Conservation (phyloP, 2,113 vertebrate species). For the Stegastes partitus region DNA sequence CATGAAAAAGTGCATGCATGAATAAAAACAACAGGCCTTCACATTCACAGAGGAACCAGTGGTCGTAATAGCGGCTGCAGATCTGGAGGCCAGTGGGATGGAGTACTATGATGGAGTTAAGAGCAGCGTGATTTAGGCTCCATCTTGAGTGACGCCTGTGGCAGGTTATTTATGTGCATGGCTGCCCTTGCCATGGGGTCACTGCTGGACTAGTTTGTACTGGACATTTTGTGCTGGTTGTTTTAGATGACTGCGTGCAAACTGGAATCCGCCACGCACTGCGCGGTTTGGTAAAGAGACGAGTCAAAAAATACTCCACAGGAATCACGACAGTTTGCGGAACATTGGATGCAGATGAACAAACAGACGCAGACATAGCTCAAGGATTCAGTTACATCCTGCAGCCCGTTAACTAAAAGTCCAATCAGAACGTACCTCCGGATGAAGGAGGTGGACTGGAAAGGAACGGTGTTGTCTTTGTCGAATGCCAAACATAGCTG, state of each 20-base stretch:
- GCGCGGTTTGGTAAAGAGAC: conserved; percentile 1
- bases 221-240: conserved; percentile 19
- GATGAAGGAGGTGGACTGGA: not conserved
- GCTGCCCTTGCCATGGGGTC: conserved; percentile 71
- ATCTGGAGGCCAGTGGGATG: conserved; percentile 25
- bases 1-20: not conserved
- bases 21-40: conserved; percentile 25
- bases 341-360: conserved; percentile 7
- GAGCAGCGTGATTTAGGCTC: conserved; percentile 62
- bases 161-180: conserved; percentile 68
- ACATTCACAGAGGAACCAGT: conserved; percentile 10
- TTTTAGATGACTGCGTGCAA: conserved; percentile 39
- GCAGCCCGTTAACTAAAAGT: not conserved
- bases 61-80: conserved; percentile 10
- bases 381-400: not conserved
- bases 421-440: not conserved
- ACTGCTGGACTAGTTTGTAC: conserved; percentile 51
- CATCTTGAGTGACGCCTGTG: conserved; percentile 76
- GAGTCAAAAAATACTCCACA: not conserved
- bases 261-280: conserved; percentile 19
- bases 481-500: not conserved
- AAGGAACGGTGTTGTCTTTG: not conserved
- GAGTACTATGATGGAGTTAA: conserved; percentile 47
- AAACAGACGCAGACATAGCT: conserved; percentile 14
- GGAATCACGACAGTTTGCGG: not conserved